phyloP scores from a whole-genome alignment of 2,797 vertebrate species.

The Cyclopterus lumpus region DNA sequence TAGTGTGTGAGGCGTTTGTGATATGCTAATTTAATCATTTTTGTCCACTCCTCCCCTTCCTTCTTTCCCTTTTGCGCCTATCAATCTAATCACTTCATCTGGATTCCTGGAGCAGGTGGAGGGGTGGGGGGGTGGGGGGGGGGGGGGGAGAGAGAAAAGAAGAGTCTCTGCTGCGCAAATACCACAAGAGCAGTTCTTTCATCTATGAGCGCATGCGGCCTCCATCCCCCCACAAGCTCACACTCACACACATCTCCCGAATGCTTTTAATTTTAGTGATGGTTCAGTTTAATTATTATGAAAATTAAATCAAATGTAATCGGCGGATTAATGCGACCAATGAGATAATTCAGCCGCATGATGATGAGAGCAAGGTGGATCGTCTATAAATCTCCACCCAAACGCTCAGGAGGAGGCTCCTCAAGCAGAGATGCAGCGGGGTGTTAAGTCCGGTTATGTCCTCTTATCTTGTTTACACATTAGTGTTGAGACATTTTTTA shows the following conservation, averaged over 20 bases:
- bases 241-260: slow-evolving; percentile 35
- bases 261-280: slow-evolving; percentile 84
- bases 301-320: slow-evolving; percentile 87
- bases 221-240: slow-evolving; percentile 17
- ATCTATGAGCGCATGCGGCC: slow-evolving; percentile 58
- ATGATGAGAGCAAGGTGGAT: slow-evolving; percentile 76
- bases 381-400: slow-evolving; percentile 80
- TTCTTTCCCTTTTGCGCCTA: slow-evolving; percentile 75
- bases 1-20: slow-evolving; percentile 70
- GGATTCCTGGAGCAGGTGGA: slow-evolving; percentile 73
- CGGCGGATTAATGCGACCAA: slow-evolving; percentile 83
- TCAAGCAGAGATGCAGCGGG: slow-evolving; percentile 16
- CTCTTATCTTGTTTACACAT: slow-evolving; percentile 46
- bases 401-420: slow-evolving; percentile 54
- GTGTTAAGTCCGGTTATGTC: slow-evolving; percentile 42
- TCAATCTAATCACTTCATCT: slow-evolving; percentile 86
- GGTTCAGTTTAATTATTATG: slow-evolving; percentile 86
- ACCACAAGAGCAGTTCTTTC: too few relatives aligned
- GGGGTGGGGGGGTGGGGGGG: not conserved
- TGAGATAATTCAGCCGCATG: slow-evolving; percentile 82
- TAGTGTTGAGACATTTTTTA: slow-evolving; percentile 22
- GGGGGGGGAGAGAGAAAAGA: too few relatives aligned
- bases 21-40: slow-evolving; percentile 88
- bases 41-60: slow-evolving; percentile 73
- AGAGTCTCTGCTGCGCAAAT: too few relatives aligned